Evolutionary conservation across 2,113 vertebrate genomes (phyloP), one percentile per base, ranked within the genome.

Genomic region (Xyrauchen texanus): DNA sequence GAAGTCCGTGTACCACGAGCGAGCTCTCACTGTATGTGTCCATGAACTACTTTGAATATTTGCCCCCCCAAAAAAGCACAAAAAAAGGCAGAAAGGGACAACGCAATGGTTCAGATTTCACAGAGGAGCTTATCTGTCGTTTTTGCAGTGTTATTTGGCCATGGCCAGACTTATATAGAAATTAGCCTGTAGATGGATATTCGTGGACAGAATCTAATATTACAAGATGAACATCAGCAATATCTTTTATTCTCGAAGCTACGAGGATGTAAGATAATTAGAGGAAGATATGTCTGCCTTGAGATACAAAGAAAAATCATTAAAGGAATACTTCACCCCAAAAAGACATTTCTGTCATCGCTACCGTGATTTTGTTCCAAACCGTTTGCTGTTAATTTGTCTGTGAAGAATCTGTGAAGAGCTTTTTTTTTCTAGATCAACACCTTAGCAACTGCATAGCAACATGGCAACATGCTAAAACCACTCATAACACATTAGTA

Each of bases 211-310:
- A 34, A 46, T 68, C 58, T 47, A 81, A n/a, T 62, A 52, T 53
- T 13, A 67, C 52, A 75, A 68, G 70, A 67, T 68, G 63, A 76
- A 76, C 51, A 61, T 62, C 21, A 63, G 46, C 51, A 68, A 52
- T 67, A 68, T 76, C 21, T 45, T 55, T 58, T 12, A 55, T n/a
- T n/a, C 34, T 62, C 55, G 8, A 34, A 70, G 52, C 51, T n/a
- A n/a, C 6, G 9, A 21, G 5, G 5, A 70, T 53, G 16, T 34
- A 7, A 6, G 49, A 5, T 52, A 10, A 42, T 69, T 69, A 69
- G 2, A 6, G 13, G 53, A 51, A 51, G 9, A 5, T 66, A 66
- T 4, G 49, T 34, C 15, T 52, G 11, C 7, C 67, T 57, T 57
- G 68, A 13, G 68, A 57, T n/a, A 44, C 15, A n/a, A 57, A 57